A percentile compares a stretch with the other conserved stretches of the same genome.
Evolutionary conservation across 2,113 vertebrate genomes (phyloP).

Genomic region (Campylomormyrus numenius): DNA sequence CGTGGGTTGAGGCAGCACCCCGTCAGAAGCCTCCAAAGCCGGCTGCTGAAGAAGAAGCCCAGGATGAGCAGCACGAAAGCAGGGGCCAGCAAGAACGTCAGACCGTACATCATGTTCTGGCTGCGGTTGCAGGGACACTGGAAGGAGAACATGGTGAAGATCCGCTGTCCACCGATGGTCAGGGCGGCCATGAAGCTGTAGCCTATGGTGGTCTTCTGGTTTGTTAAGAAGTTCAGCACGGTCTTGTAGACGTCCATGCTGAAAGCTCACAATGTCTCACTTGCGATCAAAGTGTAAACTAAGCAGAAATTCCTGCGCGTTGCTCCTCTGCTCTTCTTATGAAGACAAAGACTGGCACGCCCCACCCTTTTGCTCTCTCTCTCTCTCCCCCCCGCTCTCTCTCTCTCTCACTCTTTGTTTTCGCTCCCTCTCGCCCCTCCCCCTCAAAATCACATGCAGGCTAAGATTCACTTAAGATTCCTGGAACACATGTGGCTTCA

Average conservation of each 20-base stretch:
- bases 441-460: neutral
- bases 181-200: constrained; percentile 86
- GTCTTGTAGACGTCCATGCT: constrained; percentile 76
- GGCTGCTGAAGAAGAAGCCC: constrained; percentile 70
- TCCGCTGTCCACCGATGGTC: constrained; percentile 76
- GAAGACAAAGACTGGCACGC: constrained; percentile 19
- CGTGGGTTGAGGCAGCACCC: constrained; percentile 72
- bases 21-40: constrained; percentile 80
- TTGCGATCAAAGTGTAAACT: neutral
- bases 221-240: constrained; percentile 69
- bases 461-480: constrained; percentile 8
- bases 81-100: constrained; percentile 78
- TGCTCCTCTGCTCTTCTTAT: constrained; percentile 3
- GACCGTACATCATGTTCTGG: constrained; percentile 74
- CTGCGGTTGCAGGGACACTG: constrained; percentile 78
- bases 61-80: constrained; percentile 73
- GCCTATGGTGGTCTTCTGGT: constrained; percentile 77
- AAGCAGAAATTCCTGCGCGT: neutral
- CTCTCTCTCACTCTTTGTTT: constrained; percentile 21
- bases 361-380: constrained; percentile 24
- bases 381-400: neutral
- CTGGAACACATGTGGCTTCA: constrained; percentile 23
- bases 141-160: constrained; percentile 84
- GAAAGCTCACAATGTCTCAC: neutral
- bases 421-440: neutral